Base-by-base conservation (phyloP, 2,888 invertebrate species). In the Tholera decimalis region DNA sequence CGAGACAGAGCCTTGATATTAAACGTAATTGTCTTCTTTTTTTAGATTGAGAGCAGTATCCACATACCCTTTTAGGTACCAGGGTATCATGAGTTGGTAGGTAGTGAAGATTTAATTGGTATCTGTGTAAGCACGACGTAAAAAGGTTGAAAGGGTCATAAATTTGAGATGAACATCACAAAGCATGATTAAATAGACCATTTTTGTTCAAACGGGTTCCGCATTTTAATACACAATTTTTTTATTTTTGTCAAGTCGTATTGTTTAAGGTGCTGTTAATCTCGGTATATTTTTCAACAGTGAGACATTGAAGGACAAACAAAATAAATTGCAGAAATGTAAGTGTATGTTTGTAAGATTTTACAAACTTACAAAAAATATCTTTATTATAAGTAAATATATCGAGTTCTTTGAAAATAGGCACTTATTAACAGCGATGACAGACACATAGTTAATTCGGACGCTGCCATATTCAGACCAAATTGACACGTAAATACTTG, bases 401-500 rank as follows among this genome's bases (percentile, higher is more conserved):
- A 62, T 61, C 68, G 74, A 63, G 15, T 60, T 55, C 35, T 39
- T 11, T 26, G 0, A 69, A 15, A 69, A 80, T 78, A 73, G 3
- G 15, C 4, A 46, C 55, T 46, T 66, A 53, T 73, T 74, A 78
- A 49, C 7, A 1, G 35, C 53, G 55, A 57, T 75, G 72, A 81
- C 65, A 66, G 28, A 47, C 60, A 39, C 41, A 64, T 75, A 68
- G 82, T 71, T 54, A 74, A 66, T 61, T 61, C 44, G 67, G 58
- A 44, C 20, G 47, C 22, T 15, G 9, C 30, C 61, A 67, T 67
- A 60, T 81, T 65, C 53, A 60, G 51, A 55, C 37, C 46, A 65
- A 62, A 63, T 58, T 81, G 71, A 68, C 67, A 81, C 43, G 35
- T 69, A 66, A 80, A 77, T 72, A 77, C 60, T 53, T 20, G 37